Conservation (phyloP, 2,888 invertebrate genomes). For the Ectemnius cavifrons region DNA sequence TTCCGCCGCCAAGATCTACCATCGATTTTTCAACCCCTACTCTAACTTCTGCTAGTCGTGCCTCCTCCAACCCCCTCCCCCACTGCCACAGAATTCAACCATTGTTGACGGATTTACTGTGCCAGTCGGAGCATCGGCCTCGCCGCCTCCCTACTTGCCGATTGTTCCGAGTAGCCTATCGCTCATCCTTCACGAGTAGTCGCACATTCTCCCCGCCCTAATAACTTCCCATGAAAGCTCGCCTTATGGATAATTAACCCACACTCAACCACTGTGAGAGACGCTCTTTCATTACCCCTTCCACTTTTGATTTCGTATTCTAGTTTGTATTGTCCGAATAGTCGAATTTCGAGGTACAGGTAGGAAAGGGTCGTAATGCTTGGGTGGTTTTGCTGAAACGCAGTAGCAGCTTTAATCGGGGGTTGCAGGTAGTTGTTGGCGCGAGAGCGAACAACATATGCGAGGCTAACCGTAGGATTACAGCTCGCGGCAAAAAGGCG, state of each 20-base stretch:
- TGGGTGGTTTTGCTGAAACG: not conserved
- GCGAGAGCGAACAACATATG: slow-evolving; percentile 44
- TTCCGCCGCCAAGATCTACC: slow-evolving; percentile 34
- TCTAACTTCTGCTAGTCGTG: slow-evolving; percentile 12
- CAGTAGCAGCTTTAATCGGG: slow-evolving; percentile 2
- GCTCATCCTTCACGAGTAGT: slow-evolving; percentile 27
- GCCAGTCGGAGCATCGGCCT: slow-evolving; percentile 31
- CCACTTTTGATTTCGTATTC: slow-evolving; percentile 14
- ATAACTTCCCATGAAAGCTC: slow-evolving; percentile 64
- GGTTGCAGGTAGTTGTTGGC: slow-evolving; percentile 13
- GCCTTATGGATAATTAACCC: slow-evolving; percentile 60
- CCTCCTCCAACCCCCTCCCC: slow-evolving; percentile 15
- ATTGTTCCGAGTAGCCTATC: slow-evolving; percentile 47
- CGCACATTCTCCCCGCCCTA: slow-evolving; percentile 37
- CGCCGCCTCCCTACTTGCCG: slow-evolving; percentile 14
- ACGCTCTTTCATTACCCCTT: not conserved
- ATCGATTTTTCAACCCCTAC: slow-evolving; percentile 8
- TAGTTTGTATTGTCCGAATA: not conserved
- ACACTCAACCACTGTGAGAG: slow-evolving; percentile 1
- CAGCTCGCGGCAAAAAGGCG: slow-evolving; percentile 38
- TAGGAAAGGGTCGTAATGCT: not conserved
- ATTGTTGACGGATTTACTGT: slow-evolving; percentile 49
- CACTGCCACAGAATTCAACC: slow-evolving; percentile 36
- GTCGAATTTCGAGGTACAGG: not conserved
- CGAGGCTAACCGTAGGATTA: slow-evolving; percentile 49